Conservation (phyloP, 2,797 vertebrate species). For the Enteromius radiatus region DNA sequence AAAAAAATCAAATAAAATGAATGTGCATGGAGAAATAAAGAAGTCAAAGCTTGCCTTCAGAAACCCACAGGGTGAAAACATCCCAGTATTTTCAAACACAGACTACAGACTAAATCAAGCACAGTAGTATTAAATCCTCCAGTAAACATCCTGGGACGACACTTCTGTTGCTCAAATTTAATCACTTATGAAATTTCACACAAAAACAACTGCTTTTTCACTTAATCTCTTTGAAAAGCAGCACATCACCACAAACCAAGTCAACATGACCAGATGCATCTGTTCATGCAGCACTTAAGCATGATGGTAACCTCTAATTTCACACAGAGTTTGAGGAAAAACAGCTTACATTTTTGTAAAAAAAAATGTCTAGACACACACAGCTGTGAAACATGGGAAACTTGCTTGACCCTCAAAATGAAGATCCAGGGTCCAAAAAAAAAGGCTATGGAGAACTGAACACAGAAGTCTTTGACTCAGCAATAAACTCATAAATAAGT, state of each 20-base stretch:
- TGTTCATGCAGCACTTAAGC: not conserved
- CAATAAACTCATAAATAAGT: not conserved
- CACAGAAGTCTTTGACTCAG: not conserved
- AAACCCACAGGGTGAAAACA: conserved; percentile 5
- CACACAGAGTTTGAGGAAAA: conserved; percentile 15
- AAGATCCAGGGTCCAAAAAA: not conserved
- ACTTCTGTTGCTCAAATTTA: conserved; percentile 1
- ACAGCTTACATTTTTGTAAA: conserved; percentile 4
- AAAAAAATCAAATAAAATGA: not conserved
- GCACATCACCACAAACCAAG: conserved; percentile 9
- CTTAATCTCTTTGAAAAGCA: not conserved
- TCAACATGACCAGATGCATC: conserved; percentile 1
- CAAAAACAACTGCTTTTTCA: not conserved
- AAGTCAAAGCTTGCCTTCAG: not conserved
- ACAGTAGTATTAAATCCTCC: not conserved
- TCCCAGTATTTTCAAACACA: not conserved
- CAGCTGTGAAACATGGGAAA: conserved; percentile 9
- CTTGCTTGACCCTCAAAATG: not conserved
- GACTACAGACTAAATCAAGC: conserved; percentile 19
- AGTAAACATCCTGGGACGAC: conserved; percentile 17
- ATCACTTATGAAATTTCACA: conserved; percentile 7
- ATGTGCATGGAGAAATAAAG: not conserved
- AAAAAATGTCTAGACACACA: not conserved
- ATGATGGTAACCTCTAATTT: conserved; percentile 1
- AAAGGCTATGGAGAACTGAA: not conserved